Base-by-base conservation (phyloP, 1,140 invertebrate species). In the Mercenaria mercenaria region DNA sequence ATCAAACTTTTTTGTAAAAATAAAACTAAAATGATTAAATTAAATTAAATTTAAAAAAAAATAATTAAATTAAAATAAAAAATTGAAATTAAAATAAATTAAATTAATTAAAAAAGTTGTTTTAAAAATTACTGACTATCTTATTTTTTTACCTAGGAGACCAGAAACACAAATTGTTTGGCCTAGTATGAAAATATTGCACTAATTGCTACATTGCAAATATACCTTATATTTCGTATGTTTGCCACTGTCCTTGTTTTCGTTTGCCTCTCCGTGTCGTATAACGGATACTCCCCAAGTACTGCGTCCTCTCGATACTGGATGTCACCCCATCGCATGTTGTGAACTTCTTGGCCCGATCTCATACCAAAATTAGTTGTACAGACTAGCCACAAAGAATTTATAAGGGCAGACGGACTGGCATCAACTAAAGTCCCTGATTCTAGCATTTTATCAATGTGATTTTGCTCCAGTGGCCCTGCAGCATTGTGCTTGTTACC, bases 231-330 rank as follows among this genome's bases (percentile, higher is more conserved):
- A 15, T 84, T 26, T 37, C 41, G 41, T 72, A 32, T 1, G 10
- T 80, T 59, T 2, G 64, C 59, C 29, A 61, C 43, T n/a, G n/a
- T 84, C 26, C 81, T 84, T 52, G 61, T 84, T 69, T 84, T 84
- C 1, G 43, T 84, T 29, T 50, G 61, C 0, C 43, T 15, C 8
- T 84, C 81, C 15, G 37, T 84, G n/a, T 69, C 59, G 20, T 69
- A 47, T 4, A 69, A 18, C 0, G 72, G 56, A 50, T 69, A 84
- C 64, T 84, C 43, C 3, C 61, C 56, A 13, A 26, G 20, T 3
- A 1, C 43, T 47, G 43, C 64, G 47, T 84, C 81, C 47, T 13
- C 20, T 0, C 64, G 3, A 13, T 18, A 34, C 15, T 84, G 37
- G 1, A 84, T n/a, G 26, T 84, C 81, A 8, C 43, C 43, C 43